Evolutionary conservation across 2,797 vertebrate genomes (phyloP), one percentile per base, ranked within the genome.

Genomic region (Uromys caudimaculatus): DNA sequence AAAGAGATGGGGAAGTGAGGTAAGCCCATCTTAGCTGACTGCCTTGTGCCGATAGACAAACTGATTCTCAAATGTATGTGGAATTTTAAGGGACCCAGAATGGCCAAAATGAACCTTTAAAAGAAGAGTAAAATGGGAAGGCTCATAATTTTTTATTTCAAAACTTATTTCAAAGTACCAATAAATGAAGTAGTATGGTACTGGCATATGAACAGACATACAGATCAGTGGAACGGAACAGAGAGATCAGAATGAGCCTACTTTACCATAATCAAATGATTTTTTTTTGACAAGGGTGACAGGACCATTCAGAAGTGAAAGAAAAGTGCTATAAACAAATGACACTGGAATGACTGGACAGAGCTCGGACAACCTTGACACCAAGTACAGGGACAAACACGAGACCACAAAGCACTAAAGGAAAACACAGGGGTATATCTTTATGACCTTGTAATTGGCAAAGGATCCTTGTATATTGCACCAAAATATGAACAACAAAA

Each of bases 101-200:
- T 8, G 78, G 75, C 29, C 32, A 76, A 96, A 89, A 93, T 54
- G 77, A 90, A 60, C 41, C 62, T 83, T 24, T 92, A 38, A 87
- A 62, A 60, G 79, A 91, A 73, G 16, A 93, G 62, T 75, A 84
- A 93, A 91, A 47, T 19, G 75, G 77, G n/a, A 86, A 67, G 56
- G 73, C 38, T 89, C 41, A 91, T 27, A 89, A 47, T 73, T 94
- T 83, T 85, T 88, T 69, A 95, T 76, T 97, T 95, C 54, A 89
- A 92, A 83, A 75, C 29, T 76, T 92, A 62, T n/a, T 95, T 44
- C 89, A 94, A 86, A 69, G 44, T 52, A 19, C 47, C 35, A 71
- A 38, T 14, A 54, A 86, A 71, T 54, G 35, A 71, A 29, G 23
- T 41, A 69, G 24, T 54, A 17, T 32, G 19, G 23, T 29, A 27